phyloP scores from a whole-genome alignment of 2,113 vertebrate species.

The Rafetus swinhoei region DNA sequence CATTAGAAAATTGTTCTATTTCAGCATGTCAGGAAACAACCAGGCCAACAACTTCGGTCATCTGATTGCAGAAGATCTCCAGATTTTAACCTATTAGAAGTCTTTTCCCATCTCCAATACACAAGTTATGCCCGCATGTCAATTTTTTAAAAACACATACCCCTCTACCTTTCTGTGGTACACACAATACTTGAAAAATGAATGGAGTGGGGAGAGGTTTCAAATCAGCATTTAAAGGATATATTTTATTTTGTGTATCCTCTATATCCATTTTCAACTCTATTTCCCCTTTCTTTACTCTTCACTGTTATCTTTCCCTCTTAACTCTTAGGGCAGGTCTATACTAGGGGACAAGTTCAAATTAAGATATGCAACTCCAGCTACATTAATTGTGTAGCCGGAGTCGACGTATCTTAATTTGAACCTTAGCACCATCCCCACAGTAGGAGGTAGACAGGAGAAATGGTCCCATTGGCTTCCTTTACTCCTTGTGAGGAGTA shows the following conservation, averaged over 20 bases:
- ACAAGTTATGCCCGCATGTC: neutral
- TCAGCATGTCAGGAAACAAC: neutral
- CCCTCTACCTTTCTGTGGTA: neutral
- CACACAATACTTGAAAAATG: slow-evolving; percentile 14
- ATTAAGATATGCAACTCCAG: no score
- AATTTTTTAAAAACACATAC: neutral
- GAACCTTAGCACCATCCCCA: no score
- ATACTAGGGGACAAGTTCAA: no score
- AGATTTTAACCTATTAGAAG: slow-evolving; percentile 21
- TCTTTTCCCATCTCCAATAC: neutral
- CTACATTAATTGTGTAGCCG: no score
- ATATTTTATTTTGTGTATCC: neutral
- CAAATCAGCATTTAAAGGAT: neutral
- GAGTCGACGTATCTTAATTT: no score
- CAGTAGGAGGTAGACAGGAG: no score
- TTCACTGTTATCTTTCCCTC: slow-evolving; percentile 19
- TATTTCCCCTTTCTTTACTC: neutral
- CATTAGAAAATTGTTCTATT: neutral
- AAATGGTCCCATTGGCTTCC: no score
- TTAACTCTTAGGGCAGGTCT: neutral
- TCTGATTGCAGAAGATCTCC: neutral
- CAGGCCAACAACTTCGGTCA: neutral
- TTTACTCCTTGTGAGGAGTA: no score
- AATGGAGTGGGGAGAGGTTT: neutral
- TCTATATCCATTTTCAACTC: slow-evolving; percentile 8